A percentile compares a stretch with the other conserved stretches of the same genome.
These are phyloP conservation scores for Drosophila pseudotalamancana DNA, from an alignment of 2,888 invertebrate genomes.

Conservation along the genomic window DNA sequence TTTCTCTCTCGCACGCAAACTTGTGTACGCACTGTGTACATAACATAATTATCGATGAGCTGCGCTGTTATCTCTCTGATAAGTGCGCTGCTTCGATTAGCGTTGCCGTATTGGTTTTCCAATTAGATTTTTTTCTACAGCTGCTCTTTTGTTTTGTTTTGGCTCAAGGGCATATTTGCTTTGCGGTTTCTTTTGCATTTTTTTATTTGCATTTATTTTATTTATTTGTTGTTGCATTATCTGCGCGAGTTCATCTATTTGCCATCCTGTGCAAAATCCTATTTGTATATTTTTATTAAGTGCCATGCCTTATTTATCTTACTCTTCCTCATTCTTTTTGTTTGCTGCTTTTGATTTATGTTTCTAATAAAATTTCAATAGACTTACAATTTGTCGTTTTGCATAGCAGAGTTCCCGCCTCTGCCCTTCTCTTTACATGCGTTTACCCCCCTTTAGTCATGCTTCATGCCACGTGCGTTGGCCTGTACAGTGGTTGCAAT, in stretches of 20 bases:
- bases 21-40: conserved; percentile 26
- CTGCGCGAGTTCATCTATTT: conserved; percentile 3
- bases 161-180: conserved; percentile 32
- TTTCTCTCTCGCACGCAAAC: not conserved
- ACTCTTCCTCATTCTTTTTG: conserved; percentile 3
- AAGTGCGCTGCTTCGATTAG: conserved; percentile 52
- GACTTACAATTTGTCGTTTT: conserved; percentile 77
- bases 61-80: conserved; percentile 57
- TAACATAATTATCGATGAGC: conserved; percentile 58
- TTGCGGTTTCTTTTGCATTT: conserved; percentile 16
- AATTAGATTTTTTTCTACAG: conserved; percentile 54
- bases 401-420: conserved; percentile 36
- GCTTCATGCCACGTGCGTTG: conserved; percentile 59
- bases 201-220: not conserved
- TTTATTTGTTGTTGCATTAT: conserved; percentile 26
- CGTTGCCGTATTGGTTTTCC: conserved; percentile 69
- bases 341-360: conserved; percentile 70
- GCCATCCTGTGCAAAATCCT: conserved; percentile 10
- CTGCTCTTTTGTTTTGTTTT: conserved; percentile 35
- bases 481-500: conserved; percentile 35
- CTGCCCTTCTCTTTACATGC: not conserved
- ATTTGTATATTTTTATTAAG: conserved; percentile 30
- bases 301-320: conserved; percentile 31
- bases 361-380: conserved; percentile 78
- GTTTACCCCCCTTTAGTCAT: conserved; percentile 7